These are phyloP conservation scores for Plagodis dolabraria DNA, from an alignment of 2,888 invertebrate species.

Conservation along the genomic window DNA sequence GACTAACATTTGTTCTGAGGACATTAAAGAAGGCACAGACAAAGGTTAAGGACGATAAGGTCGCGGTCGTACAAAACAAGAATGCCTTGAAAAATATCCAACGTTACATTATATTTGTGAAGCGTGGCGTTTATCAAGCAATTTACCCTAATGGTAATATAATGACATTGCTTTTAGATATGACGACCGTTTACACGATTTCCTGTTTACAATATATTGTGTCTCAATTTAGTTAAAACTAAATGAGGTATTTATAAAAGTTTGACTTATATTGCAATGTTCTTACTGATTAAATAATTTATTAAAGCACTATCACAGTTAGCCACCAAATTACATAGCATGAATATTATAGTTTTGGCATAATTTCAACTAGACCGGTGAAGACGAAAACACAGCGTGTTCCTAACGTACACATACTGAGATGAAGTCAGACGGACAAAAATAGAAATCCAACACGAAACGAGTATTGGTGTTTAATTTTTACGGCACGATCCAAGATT, in stretches of 20 bases:
- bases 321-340: constrained; percentile 31
- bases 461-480: constrained; percentile 57
- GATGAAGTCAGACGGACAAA: constrained; percentile 72
- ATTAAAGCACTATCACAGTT: constrained; percentile 14
- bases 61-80: constrained; percentile 14
- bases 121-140: constrained; percentile 15
- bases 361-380: constrained; percentile 52
- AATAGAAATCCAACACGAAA: constrained; percentile 68
- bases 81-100: constrained; percentile 31
- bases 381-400: constrained; percentile 51
- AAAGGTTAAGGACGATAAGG: constrained; percentile 26
- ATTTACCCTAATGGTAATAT: constrained; percentile 29
- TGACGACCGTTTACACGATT: constrained; percentile 38
- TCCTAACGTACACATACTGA: constrained; percentile 47
- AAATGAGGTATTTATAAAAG: too few relatives aligned
- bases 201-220: constrained; percentile 17
- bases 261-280: too few relatives aligned
- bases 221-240: too few relatives aligned
- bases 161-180: constrained; percentile 38
- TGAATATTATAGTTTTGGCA: constrained; percentile 48
- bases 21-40: constrained; percentile 13
- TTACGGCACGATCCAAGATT: constrained; percentile 58
- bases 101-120: constrained; percentile 10
- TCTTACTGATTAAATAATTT: not conserved
- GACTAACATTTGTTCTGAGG: constrained; percentile 11